Evolutionary conservation across 2,113 vertebrate genomes (phyloP).

Genomic region (Rhabdomys dilectus): DNA sequence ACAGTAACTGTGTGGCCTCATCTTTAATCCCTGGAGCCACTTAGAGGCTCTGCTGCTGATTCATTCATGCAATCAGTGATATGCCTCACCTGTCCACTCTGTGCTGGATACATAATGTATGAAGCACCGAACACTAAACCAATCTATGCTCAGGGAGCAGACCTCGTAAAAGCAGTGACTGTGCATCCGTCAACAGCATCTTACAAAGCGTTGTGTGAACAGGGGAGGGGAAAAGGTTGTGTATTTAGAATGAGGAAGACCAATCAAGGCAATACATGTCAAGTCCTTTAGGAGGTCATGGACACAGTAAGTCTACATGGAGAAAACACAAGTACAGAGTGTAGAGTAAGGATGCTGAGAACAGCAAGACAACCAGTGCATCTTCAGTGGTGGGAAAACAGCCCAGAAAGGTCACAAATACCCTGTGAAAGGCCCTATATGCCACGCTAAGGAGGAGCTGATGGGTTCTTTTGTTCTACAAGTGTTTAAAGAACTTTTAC

Average conservation of each 20-base stretch:
- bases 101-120: neutral
- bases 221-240: no score
- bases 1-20: no score
- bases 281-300: neutral
- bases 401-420: neutral
- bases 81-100: neutral
- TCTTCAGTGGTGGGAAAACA: neutral
- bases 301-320: neutral
- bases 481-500: neutral
- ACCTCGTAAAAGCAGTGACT: neutral
- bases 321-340: neutral
- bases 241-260: slow-evolving; percentile 9
- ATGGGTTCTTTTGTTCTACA: neutral
- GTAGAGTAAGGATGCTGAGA: neutral
- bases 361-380: neutral
- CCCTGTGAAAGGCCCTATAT: neutral
- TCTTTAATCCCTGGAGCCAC: neutral
- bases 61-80: neutral
- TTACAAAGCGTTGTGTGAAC: neutral
- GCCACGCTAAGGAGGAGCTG: neutral
- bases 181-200: neutral
- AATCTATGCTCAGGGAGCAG: neutral
- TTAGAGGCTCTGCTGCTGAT: neutral
- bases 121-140: neutral
- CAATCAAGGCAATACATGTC: neutral